These are phyloP conservation scores for Petrocephalus microphthalmus DNA, from an alignment of 2,113 vertebrate genomes.

Conservation along the genomic window DNA sequence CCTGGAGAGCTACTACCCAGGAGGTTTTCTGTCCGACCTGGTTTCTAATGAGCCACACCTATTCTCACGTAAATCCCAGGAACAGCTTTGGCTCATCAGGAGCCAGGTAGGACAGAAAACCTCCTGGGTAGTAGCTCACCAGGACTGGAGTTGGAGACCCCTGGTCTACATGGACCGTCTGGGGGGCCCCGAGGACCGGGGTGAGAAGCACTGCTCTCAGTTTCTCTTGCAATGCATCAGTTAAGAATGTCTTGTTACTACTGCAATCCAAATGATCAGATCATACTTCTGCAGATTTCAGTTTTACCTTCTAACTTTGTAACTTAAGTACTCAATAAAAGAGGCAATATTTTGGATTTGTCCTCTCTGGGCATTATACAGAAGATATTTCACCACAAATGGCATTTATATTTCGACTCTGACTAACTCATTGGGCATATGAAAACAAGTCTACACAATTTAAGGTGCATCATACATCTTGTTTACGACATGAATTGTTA, in stretches of 20 bases:
- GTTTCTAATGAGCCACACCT: no score
- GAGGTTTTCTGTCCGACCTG: no score
- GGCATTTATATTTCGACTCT: neutral
- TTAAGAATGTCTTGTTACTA: neutral
- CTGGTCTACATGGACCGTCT: neutral
- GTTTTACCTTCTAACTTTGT: neutral
- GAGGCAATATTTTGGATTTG: neutral
- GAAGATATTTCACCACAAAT: neutral
- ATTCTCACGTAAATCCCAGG: no score
- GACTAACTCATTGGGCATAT: neutral
- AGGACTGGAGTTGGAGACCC: no score
- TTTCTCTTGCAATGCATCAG: neutral
- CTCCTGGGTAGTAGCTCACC: no score
- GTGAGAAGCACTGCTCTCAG: neutral
- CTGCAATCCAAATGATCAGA: neutral
- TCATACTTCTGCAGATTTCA: neutral
- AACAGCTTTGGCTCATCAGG: no score
- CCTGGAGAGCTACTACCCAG: no score
- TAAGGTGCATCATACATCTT: neutral
- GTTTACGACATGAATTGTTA: neutral
- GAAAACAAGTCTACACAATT: neutral
- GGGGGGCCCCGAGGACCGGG: no score
- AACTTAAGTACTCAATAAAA: slow-evolving; percentile 2
- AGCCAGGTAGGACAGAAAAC: no score
- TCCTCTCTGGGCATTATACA: neutral